These are phyloP conservation scores for Loxodonta africana DNA, from an alignment of 2,113 vertebrate genomes.

Conservation along the genomic window DNA sequence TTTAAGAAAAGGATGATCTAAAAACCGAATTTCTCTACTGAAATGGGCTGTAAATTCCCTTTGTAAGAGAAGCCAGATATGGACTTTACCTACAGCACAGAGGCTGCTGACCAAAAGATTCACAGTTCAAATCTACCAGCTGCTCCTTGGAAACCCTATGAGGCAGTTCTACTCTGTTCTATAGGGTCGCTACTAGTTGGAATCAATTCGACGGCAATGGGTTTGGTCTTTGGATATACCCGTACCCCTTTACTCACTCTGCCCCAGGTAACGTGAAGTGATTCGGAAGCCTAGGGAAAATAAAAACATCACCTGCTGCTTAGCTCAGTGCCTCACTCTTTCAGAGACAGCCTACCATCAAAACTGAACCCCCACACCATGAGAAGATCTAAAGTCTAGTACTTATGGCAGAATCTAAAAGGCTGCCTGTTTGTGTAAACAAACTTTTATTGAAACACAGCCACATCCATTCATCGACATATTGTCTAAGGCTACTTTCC, in stretches of 20 bases:
- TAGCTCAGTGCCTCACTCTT: not conserved
- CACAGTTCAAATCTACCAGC: no score
- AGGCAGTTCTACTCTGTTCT: no score
- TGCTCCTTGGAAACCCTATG: no score
- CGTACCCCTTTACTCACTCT: not conserved
- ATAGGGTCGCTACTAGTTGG: no score
- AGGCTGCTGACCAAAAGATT: no score
- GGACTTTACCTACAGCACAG: not conserved
- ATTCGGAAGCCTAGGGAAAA: not conserved
- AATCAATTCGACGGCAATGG: no score
- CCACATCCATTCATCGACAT: not conserved
- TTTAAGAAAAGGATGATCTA: not conserved
- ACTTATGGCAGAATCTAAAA: not conserved
- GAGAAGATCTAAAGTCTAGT: not conserved
- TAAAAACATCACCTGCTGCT: not conserved
- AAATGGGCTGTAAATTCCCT: not conserved
- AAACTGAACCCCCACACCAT: not conserved
- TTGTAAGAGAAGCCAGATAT: not conserved
- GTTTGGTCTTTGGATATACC: not conserved
- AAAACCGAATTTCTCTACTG: conserved; percentile 12
- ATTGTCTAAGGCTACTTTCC: not conserved
- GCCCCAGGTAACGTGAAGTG: not conserved
- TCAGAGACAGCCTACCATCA: not conserved
- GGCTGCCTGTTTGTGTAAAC: not conserved
- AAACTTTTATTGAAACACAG: not conserved